These are phyloP conservation scores for Periplaneta americana DNA, from an alignment of 1,140 invertebrate species.

Conservation along the genomic window DNA sequence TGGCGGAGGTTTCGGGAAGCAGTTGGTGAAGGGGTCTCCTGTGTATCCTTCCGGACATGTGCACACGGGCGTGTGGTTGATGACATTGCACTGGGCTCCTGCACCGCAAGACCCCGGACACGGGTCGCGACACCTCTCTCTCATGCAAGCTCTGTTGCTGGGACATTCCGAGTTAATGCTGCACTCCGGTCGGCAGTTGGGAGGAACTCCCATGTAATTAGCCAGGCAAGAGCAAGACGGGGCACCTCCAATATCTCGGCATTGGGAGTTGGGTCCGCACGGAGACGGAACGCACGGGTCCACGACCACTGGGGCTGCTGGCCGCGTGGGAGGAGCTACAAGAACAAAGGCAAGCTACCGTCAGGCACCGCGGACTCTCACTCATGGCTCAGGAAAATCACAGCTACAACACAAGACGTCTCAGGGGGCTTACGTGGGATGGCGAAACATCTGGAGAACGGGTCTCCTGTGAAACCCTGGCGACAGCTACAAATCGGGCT, in stretches of 20 bases:
- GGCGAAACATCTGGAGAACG: constrained; percentile 45
- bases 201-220: constrained; percentile 64
- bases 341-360: constrained; percentile 9
- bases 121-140: constrained; percentile 64
- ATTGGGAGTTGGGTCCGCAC: constrained; percentile 51
- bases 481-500: constrained; percentile 51
- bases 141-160: constrained; percentile 60
- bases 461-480: constrained; percentile 48
- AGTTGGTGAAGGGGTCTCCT: constrained; percentile 53
- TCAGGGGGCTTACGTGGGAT: constrained; percentile 35
- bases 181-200: constrained; percentile 69
- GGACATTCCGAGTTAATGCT: constrained; percentile 64
- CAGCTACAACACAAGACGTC: background rate
- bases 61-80: constrained; percentile 51
- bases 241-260: constrained; percentile 43
- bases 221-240: constrained; percentile 60
- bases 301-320: constrained; percentile 30
- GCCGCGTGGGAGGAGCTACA: constrained; percentile 22
- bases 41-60: constrained; percentile 47
- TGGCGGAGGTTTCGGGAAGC: constrained; percentile 34
- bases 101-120: constrained; percentile 65
- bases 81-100: constrained; percentile 49
- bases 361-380: too few species aligned
- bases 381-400: background rate
- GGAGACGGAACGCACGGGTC: constrained; percentile 23